A percentile compares a stretch with the other conserved stretches of the same genome.
Conservation (phyloP, 2,888 invertebrate species). For the Epirrhoe tristata region DNA sequence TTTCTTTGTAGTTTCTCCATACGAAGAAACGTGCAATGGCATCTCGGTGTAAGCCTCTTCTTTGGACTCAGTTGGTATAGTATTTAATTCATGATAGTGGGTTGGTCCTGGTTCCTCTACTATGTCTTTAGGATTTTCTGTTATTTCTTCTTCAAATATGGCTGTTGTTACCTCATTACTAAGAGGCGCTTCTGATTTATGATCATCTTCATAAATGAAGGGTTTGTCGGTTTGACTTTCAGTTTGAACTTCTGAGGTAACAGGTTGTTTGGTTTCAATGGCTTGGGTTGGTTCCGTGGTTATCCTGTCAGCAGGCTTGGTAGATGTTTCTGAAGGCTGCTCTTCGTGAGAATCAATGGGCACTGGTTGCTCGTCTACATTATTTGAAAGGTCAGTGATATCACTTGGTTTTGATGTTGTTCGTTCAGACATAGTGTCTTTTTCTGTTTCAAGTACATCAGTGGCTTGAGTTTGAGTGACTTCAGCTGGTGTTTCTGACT, state of each 20-base stretch:
- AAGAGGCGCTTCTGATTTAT: slow-evolving; percentile 14
- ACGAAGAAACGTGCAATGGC: slow-evolving; percentile 17
- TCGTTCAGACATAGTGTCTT: slow-evolving; percentile 22
- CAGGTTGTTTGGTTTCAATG: slow-evolving; percentile 8
- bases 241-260: slow-evolving; percentile 12
- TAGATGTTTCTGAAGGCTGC: slow-evolving; percentile 14
- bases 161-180: slow-evolving; percentile 9
- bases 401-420: slow-evolving; percentile 30
- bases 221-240: slow-evolving; percentile 21
- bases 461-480: slow-evolving; percentile 20
- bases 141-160: slow-evolving; percentile 5
- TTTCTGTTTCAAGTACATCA: slow-evolving; percentile 13
- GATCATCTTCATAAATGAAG: slow-evolving; percentile 5
- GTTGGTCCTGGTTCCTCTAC: slow-evolving; percentile 21
- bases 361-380: slow-evolving; percentile 25
- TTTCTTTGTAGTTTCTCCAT: slow-evolving; percentile 14
- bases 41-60: slow-evolving; percentile 23
- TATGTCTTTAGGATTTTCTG: slow-evolving; percentile 9
- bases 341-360: slow-evolving; percentile 16
- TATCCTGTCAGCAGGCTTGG: not conserved
- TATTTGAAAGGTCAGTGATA: slow-evolving; percentile 5
- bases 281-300: slow-evolving; percentile 16
- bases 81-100: slow-evolving; percentile 19
- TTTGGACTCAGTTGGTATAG: slow-evolving; percentile 22
- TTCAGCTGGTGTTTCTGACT: slow-evolving; percentile 16